Base-by-base conservation (phyloP, 2,113 vertebrate genomes). In the Panurus biarmicus region DNA sequence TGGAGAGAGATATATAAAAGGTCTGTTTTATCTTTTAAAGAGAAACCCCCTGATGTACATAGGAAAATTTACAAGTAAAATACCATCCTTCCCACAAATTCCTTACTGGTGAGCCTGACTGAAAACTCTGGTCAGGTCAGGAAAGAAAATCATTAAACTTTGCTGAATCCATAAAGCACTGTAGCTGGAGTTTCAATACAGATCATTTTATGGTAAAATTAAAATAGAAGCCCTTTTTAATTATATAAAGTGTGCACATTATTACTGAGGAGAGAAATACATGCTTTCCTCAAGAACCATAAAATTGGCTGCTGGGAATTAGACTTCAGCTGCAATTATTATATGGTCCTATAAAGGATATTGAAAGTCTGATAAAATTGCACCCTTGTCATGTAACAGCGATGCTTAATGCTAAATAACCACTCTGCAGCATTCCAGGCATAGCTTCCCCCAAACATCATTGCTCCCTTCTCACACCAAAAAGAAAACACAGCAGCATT, bases 181-280 rank as follows among this genome's bases (percentile, higher is more conserved):
- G 0, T 45, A 87, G 91, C 69, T 51, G 35, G 48, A 84, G 71
- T 85, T 48, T 81, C 84, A 89, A 82, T 83, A 79, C 50, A 82
- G 86, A 94, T 91, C 73, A 93, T 74, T 97, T 96, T 85, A 91
- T 70, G 87, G 85, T 69, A 88, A 97, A 97, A 95, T 97, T 95
- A 97, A 97, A 97, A 96, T 93, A 96, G 94, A 92, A 96, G 89
- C 71, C 77, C 92, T 96, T 95, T 97, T 96, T 96, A 96, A 96
- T 96, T 97, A 91, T 89, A 96, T 89, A 93, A 97, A 95, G 87
- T 71, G 89, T 80, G 91, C 87, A 85, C 62, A 58, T 95, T 92
- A 97, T 97, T 96, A 94, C 90, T 42, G 81, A 87, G 69, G 77
- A 96, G 90, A 94, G 92, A 88, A 96, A 91, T 79, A 91, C 80